Conservation (phyloP, 2,113 vertebrate species). For the Notechis scutatus region DNA sequence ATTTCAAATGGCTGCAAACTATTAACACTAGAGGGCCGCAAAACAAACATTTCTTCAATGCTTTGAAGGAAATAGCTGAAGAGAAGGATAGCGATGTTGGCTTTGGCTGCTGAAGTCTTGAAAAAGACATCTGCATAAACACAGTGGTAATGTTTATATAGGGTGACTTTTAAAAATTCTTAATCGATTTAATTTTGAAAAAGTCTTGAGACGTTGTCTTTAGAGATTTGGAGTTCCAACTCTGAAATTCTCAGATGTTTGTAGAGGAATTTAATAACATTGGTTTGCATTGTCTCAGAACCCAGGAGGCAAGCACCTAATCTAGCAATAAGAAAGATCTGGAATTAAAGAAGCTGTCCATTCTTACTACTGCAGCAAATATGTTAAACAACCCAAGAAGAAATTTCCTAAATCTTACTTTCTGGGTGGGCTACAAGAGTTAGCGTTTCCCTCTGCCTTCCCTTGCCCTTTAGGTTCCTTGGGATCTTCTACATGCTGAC, state of each 20-base stretch:
- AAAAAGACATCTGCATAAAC: background rate
- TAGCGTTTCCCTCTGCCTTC: background rate
- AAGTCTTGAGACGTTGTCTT: background rate
- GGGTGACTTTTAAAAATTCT: background rate
- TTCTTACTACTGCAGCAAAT: background rate
- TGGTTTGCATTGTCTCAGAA: background rate
- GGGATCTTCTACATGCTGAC: background rate
- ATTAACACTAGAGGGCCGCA: conserved; percentile 60
- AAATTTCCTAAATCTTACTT: background rate
- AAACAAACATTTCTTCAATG: conserved; percentile 47
- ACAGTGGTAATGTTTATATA: background rate
- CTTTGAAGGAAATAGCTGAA: rapidly evolving
- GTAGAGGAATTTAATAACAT: background rate
- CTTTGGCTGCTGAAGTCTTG: background rate
- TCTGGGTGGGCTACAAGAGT: background rate
- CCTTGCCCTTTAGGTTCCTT: background rate
- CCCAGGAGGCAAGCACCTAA: background rate
- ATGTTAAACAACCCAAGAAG: background rate
- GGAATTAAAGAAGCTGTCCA: background rate
- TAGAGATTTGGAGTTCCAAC: background rate
- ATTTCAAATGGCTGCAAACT: background rate
- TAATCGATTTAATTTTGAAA: background rate
- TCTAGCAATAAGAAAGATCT: background rate
- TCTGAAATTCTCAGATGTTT: background rate
- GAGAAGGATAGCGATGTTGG: background rate